Evolutionary conservation across 1,140 invertebrate species (phyloP), one percentile per base, ranked within the genome.

Genomic region (Papilio machaon): DNA sequence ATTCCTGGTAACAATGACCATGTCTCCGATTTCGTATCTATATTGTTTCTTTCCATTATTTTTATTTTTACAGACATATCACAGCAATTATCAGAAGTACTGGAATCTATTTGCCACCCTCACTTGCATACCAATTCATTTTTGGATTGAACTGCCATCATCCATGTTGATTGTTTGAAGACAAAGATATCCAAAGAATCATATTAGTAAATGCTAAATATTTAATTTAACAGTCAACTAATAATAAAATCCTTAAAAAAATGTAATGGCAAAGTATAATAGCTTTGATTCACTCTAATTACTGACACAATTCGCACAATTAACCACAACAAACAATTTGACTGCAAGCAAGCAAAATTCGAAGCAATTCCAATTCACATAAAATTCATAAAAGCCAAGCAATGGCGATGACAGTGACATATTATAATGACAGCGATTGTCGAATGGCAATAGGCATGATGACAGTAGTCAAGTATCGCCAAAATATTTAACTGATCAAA

Each of bases 121-220:
- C 47, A 49, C 3, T 49, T 49, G 0, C 47, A 49, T 49, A 15
- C 15, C 0, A 49, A 49, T 13, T 15, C 15, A 54, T 15, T 17
- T 17, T n/a, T 54, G 17, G 15, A 54, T 54, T 54, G 86, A 86
- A 84, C 78, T 89, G 17, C 87, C 83, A 85, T 94, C 91, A 94
- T 88, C 91, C 93, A 94, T 94, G 93, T 88, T 94, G 92, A 91
- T 92, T 93, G 86, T 94, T 94, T 81, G 93, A 73, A 38, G 93
- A 94, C 82, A 90, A 84, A 46, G 85, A 76, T 89, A 94, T 94
- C 92, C 92, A 93, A 80, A 94, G 89, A 88, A 94, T 86, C 92
- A 94, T 94, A 89, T 82, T 91, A 85, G 67, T 79, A 43, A 83
- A 64, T 47, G 19, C 15, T n/a, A 30, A 64, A 64, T 47, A 10